phyloP scores from a whole-genome alignment of 2,113 vertebrate species.

The Phyllostomus hastatus region DNA sequence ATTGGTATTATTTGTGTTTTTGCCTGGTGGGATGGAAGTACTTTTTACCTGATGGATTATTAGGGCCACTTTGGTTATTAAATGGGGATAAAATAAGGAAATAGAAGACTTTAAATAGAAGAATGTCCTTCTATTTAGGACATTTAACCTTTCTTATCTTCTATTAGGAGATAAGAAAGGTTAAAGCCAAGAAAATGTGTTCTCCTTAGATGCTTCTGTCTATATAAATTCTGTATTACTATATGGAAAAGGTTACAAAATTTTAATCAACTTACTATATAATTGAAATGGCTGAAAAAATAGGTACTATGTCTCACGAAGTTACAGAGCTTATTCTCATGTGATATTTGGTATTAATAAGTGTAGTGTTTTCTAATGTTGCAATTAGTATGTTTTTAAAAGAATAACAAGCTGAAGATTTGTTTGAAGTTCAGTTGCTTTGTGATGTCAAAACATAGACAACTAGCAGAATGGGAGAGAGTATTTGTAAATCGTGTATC shows the following conservation, averaged over 20 bases:
- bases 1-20: neutral
- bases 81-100: neutral
- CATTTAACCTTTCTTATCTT: too few species aligned
- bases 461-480: neutral
- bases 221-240: constrained; percentile 11
- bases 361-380: constrained; percentile 15
- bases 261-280: neutral
- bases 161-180: neutral
- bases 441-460: neutral
- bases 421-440: neutral
- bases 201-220: neutral
- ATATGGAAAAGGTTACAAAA: neutral
- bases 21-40: neutral
- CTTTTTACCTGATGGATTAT: neutral
- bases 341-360: constrained; percentile 40
- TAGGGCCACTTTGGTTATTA: constrained; percentile 6
- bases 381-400: neutral
- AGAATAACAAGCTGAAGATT: constrained; percentile 31
- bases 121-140: neutral
- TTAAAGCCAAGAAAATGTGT: neutral
- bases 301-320: neutral
- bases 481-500: neutral
- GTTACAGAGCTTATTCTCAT: constrained; percentile 43
- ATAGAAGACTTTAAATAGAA: constrained; percentile 28
- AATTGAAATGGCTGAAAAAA: constrained; percentile 40